Conservation (phyloP, 2,888 invertebrate species). For the Perizoma affinitatum region DNA sequence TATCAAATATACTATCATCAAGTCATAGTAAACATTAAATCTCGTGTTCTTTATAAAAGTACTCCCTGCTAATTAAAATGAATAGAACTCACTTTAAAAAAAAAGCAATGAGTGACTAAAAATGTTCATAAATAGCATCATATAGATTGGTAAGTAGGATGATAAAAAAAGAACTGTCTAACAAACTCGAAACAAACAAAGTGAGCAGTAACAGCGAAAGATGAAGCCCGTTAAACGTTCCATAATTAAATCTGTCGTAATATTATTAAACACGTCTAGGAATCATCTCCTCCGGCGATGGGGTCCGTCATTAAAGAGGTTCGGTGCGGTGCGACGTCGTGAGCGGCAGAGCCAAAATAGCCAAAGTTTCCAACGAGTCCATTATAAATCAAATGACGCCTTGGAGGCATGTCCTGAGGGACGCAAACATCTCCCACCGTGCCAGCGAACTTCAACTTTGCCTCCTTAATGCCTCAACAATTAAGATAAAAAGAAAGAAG, state of each 20-base stretch:
- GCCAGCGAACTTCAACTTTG: conserved; percentile 78
- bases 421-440: conserved; percentile 73
- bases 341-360: conserved; percentile 70
- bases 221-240: conserved; percentile 76
- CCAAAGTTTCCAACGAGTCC: conserved; percentile 83
- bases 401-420: conserved; percentile 82
- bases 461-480: conserved; percentile 82
- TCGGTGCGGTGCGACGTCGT: conserved; percentile 51
- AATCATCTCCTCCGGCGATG: conserved; percentile 82
- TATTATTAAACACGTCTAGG: conserved; percentile 83
- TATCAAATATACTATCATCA: too few species aligned
- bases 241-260: conserved; percentile 84
- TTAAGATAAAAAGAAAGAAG: conserved; percentile 84
- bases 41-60: too few species aligned
- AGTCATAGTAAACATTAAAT: too few species aligned
- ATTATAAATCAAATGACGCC: conserved; percentile 85
- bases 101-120: too few species aligned
- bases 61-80: too few species aligned
- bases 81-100: too few species aligned
- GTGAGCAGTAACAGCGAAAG: conserved; percentile 65
- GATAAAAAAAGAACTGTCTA: conserved; percentile 34
- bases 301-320: conserved; percentile 82
- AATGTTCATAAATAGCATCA: too few species aligned
- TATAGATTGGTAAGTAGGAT: too few species aligned
- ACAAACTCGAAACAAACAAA: conserved; percentile 62